Conservation (phyloP, 2,797 vertebrate species). For the Salmo trutta region DNA sequence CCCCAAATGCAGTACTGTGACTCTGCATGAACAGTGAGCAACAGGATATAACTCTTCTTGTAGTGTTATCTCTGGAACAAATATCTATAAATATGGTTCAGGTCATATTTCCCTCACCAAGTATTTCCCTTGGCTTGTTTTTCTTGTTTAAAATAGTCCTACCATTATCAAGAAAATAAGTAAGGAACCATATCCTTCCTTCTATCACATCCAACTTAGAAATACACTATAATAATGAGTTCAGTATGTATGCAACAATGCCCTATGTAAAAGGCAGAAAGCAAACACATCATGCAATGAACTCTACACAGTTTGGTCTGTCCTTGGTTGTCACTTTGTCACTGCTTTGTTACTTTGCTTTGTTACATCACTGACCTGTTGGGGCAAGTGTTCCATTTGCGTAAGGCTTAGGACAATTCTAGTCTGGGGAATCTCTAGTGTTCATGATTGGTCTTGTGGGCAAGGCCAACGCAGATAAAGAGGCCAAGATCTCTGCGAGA, state of each 20-base stretch:
- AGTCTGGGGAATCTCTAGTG: slow-evolving; percentile 6
- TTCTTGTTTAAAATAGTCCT: slow-evolving; percentile 19
- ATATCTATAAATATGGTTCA: slow-evolving; percentile 41
- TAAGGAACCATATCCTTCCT: not conserved
- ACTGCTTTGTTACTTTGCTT: not conserved
- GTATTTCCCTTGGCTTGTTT: slow-evolving; percentile 44
- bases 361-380: slow-evolving; percentile 5
- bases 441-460: slow-evolving; percentile 6
- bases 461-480: not conserved
- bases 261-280: not conserved
- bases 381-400: not conserved
- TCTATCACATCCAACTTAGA: not conserved
- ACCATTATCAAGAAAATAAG: slow-evolving; percentile 2
- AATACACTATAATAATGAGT: slow-evolving; percentile 15
- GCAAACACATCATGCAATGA: not conserved
- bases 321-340: not conserved
- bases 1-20: slow-evolving; percentile 28
- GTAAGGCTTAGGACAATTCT: slow-evolving; percentile 9
- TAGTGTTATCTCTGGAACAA: slow-evolving; percentile 35
- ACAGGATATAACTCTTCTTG: slow-evolving; percentile 1
- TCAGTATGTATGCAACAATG: slow-evolving; percentile 2
- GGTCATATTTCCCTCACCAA: slow-evolving; percentile 31
- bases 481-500: not conserved
- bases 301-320: not conserved
- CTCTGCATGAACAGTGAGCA: slow-evolving; percentile 15